phyloP scores from a whole-genome alignment of 2,888 invertebrate species.

The Pseudolycoriella hygida region DNA sequence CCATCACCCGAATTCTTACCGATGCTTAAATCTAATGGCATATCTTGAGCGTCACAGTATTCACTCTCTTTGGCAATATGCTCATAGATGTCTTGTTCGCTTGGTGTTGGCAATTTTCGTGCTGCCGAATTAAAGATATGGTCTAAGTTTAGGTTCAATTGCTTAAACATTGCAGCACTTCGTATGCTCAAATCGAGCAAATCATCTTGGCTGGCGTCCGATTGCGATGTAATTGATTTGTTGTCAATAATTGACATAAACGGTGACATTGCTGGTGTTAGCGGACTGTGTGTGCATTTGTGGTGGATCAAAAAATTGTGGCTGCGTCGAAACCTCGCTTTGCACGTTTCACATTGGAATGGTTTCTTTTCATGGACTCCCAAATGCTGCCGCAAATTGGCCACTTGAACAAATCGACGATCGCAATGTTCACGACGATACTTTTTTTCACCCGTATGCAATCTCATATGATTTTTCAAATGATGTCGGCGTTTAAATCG shows the following conservation, averaged over 20 bases:
- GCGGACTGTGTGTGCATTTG: constrained; percentile 37
- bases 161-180: constrained; percentile 1
- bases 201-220: constrained; percentile 15
- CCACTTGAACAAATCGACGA: constrained; percentile 83
- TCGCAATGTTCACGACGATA: constrained; percentile 86
- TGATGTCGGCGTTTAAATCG: constrained; percentile 86
- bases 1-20: constrained; percentile 3
- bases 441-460: constrained; percentile 87
- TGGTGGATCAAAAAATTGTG: constrained; percentile 77
- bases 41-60: constrained; percentile 4
- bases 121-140: background rate
- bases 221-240: constrained; percentile 23
- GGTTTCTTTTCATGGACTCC: constrained; percentile 84
- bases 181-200: background rate
- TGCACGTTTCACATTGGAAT: constrained; percentile 71
- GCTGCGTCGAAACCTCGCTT: constrained; percentile 62
- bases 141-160: background rate
- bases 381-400: constrained; percentile 72
- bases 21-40: constrained; percentile 5
- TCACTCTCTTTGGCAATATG: constrained; percentile 1
- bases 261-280: constrained; percentile 20
- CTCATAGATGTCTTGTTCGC: background rate
- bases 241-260: constrained; percentile 18
- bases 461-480: constrained; percentile 77
- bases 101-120: background rate